These are phyloP conservation scores for Cottoperca gobio DNA, from an alignment of 2,797 vertebrate genomes.

Conservation along the genomic window DNA sequence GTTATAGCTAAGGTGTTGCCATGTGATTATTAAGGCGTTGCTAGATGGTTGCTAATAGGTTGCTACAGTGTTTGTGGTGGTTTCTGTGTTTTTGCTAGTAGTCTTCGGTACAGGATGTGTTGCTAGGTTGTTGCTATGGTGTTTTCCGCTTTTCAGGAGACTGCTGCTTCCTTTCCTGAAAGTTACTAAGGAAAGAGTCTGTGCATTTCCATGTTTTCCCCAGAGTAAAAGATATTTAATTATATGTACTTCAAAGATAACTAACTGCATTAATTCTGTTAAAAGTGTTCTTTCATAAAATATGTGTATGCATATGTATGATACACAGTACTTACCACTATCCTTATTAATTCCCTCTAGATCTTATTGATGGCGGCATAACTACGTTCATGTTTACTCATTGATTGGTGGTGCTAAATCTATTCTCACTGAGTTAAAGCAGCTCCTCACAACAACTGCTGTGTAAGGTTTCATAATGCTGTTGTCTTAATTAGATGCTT, in stretches of 20 bases:
- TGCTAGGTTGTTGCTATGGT: neutral
- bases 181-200: conserved; percentile 24
- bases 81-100: neutral
- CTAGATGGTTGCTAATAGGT: neutral
- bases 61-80: neutral
- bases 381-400: conserved; percentile 25
- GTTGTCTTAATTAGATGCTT: conserved; percentile 71
- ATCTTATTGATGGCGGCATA: neutral
- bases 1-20: neutral
- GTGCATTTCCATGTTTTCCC: conserved; percentile 37
- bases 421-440: conserved; percentile 38
- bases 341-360: neutral
- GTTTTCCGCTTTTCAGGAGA: conserved; percentile 22
- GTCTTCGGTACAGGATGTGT: neutral
- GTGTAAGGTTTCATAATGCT: conserved; percentile 55
- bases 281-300: conserved; percentile 1
- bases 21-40: neutral
- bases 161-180: conserved; percentile 30
- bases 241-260: conserved; percentile 30
- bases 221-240: conserved; percentile 31
- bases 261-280: conserved; percentile 3
- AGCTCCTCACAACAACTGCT: conserved; percentile 41
- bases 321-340: neutral
- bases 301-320: neutral
- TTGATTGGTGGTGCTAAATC: conserved; percentile 16